Evolutionary conservation across 2,888 invertebrate species (phyloP), one percentile per base, ranked within the genome.

Genomic region (Nomada lathburiana): DNA sequence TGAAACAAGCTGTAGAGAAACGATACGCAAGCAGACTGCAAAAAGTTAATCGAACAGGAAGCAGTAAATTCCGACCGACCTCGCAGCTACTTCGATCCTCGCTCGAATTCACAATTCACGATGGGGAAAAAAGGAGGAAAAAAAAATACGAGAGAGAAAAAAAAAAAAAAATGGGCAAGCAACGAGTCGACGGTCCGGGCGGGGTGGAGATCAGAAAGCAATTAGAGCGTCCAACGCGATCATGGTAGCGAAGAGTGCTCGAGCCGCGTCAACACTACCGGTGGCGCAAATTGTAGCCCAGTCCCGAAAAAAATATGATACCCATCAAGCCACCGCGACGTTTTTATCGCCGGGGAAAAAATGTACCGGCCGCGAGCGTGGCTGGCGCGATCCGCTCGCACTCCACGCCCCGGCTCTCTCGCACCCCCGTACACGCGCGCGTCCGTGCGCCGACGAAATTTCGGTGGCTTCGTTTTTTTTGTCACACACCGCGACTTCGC

Each of bases 321-420:
- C 76, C 76, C 83, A 80, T 85, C 87, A 77, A 83, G 80, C 83
- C 69, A 72, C 88, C 86, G 75, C 82, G 82, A 86, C 86, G 82
- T 88, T 88, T 88, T 88, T 86, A 88, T 88, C 88, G 77, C 77
- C 77, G 80, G 52, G 63, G 69, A 78, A 86, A 86, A 88, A 86
- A 81, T 85, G 74, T 83, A 76, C 74, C 76, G 62, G 71, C 74
- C 71, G 60, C 64, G 52, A 65, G 65, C 59, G 44, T 20, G 20
- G 7, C 70, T 70, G 29, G 55, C 62, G 59, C 47, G 23, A 57
- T 42, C 74, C 44, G 50, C 36, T 4, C 9, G 59, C 23, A 20
- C 53, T 47, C 50, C 47, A 16, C 16, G 9, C 57, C 26, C 57
- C 26, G 16, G 26, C 36, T 36, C 36, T 36, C 36, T 36, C 36